Conservation (phyloP, 2,113 vertebrate genomes). For the Melanotaenia duboulayi region DNA sequence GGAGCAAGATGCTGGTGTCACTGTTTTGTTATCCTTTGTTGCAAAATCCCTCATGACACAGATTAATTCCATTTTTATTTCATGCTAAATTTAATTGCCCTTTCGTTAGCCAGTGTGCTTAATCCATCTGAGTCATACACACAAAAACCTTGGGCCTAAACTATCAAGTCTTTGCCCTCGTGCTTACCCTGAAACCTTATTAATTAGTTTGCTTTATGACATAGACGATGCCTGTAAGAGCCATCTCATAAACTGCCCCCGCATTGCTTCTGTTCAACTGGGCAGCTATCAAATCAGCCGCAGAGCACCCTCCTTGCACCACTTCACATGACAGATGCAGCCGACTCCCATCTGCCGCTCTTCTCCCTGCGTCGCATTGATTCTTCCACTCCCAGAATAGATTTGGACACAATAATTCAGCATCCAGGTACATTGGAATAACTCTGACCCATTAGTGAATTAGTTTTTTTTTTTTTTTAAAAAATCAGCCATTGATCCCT, state of each 20-base stretch:
- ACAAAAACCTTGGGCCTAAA: slow-evolving; percentile 3
- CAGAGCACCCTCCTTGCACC: slow-evolving; percentile 34
- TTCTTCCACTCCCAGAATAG: slow-evolving; percentile 55
- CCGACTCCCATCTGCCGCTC: slow-evolving; percentile 34
- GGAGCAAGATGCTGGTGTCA: slow-evolving; percentile 1
- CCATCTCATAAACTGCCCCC: slow-evolving; percentile 60
- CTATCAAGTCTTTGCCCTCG: slow-evolving; percentile 28
- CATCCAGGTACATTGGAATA: slow-evolving; percentile 83
- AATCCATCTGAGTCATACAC: slow-evolving; percentile 51
- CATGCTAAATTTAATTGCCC: slow-evolving; percentile 63
- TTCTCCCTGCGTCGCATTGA: slow-evolving; percentile 63
- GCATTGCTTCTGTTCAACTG: slow-evolving; percentile 46
- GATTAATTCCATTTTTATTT: slow-evolving; percentile 53
- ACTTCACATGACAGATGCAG: slow-evolving; percentile 60
- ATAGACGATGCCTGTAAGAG: slow-evolving; percentile 60
- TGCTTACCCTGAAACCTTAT: slow-evolving; percentile 61
- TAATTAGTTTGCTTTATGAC: slow-evolving; percentile 80
- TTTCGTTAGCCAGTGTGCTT: slow-evolving; percentile 34
- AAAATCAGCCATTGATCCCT: slow-evolving; percentile 81
- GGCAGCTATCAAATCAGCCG: slow-evolving; percentile 64
- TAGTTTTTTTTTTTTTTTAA: slow-evolving; percentile 65
- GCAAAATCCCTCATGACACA: slow-evolving; percentile 26
- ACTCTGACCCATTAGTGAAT: slow-evolving; percentile 85
- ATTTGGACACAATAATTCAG: slow-evolving; percentile 79
- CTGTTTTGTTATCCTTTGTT: slow-evolving; percentile 33